Evolutionary conservation across 2,797 vertebrate species (phyloP).

Genomic region (Esox lucius): DNA sequence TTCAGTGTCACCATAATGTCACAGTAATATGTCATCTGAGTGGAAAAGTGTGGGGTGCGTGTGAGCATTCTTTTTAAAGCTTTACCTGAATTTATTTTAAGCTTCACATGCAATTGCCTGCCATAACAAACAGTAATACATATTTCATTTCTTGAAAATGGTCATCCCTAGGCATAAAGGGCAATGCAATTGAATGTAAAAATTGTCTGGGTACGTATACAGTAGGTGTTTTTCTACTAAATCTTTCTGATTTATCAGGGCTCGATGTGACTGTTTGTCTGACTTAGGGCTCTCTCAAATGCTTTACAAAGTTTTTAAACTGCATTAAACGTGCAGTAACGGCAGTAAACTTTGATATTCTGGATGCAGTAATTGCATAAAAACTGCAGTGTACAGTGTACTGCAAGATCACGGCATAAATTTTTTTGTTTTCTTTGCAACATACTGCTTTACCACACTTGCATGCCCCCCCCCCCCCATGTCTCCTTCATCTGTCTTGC

Average conservation of each 20-base stretch:
- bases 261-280: not conserved
- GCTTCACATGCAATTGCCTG: not conserved
- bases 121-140: not conserved
- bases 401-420: too few relatives aligned
- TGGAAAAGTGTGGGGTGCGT: not conserved
- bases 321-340: too few relatives aligned
- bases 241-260: not conserved
- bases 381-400: too few relatives aligned
- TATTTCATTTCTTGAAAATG: not conserved
- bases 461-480: not conserved
- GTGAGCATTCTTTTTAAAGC: not conserved
- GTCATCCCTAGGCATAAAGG: not conserved
- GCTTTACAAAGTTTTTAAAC: too few relatives aligned
- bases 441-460: not conserved
- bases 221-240: not conserved
- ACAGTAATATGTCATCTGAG: not conserved
- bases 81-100: not conserved
- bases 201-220: not conserved
- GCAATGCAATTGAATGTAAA: not conserved
- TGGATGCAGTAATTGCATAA: too few relatives aligned
- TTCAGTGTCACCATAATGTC: conserved; percentile 1
- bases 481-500: not conserved
- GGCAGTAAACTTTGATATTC: too few relatives aligned
- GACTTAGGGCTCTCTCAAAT: not conserved
- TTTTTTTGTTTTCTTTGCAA: too few relatives aligned